Evolutionary conservation across 1,140 invertebrate genomes (phyloP), one percentile per base, ranked within the genome.

Genomic region (Nilaparvata lugens): DNA sequence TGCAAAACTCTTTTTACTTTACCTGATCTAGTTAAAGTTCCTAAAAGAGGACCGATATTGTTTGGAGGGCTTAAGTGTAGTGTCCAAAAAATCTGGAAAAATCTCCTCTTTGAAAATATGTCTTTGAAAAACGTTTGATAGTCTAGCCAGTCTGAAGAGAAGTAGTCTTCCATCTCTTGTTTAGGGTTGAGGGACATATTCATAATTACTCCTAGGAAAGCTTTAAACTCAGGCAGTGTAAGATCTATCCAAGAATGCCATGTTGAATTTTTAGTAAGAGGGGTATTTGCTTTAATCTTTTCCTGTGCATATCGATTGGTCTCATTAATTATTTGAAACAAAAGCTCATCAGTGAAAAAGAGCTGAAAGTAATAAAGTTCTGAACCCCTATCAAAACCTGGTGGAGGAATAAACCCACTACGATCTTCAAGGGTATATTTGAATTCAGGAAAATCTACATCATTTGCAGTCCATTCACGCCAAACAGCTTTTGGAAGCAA

Each of bases 401-500:
- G 56, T 48, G 56, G 56, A 48, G 21, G 42, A 7, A 38, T 42
- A 58, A 58, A 58, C 14, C 56, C 56, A 45, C 35, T 21, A 14
- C 23, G 40, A 16, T 57, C 38, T 5, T 25, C 9, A 21, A 56
- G 24, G 2, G 9, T 19, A 45, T 23, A 25, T 7, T 48, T 9
- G 28, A 58, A 58, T 16, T 58, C 19, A 7, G 40, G 56, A 58
- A 58, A 58, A 7, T 16, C 18, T 58, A 43, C 40, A 43, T 58
- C 40, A 23, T 42, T 13, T 2, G 7, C 40, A 13, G n/a, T 45
- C 56, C 56, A 58, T 43, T 58, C 24, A 4, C 56, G 40, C 56
- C 56, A 58, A 21, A 21, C 53, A 16, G 13, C 53, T 56, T 16
- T 24, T 28, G n/a, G 31, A 57, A 57, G 11, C 72, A 71, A 73